Evolutionary conservation across 1,140 invertebrate genomes (phyloP).

Genomic region (Polypedilum vanderplanki): DNA sequence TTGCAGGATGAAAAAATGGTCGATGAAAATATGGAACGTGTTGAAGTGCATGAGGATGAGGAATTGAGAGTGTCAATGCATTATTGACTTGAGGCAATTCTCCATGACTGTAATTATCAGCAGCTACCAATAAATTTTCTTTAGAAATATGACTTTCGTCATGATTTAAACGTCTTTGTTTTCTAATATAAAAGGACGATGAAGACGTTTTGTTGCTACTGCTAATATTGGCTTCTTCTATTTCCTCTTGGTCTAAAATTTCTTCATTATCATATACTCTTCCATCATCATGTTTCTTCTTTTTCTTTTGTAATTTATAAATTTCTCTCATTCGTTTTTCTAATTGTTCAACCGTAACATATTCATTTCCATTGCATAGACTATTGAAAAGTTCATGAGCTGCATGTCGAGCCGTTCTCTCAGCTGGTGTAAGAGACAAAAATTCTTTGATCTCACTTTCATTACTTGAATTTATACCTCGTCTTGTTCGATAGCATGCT

Average conservation of each 20-base stretch:
- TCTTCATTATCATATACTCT: conserved; percentile 32
- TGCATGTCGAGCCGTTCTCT: conserved; percentile 76
- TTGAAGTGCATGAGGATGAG: conserved; percentile 54
- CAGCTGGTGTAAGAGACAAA: conserved; percentile 71
- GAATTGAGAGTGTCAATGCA: conserved; percentile 61
- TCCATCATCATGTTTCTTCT: conserved; percentile 37
- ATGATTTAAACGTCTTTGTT: not conserved
- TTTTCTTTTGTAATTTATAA: conserved; percentile 47
- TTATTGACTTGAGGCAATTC: conserved; percentile 67
- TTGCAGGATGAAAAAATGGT: conserved; percentile 60
- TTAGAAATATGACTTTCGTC: conserved; percentile 56
- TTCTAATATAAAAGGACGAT: conserved; percentile 15
- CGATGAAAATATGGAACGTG: conserved; percentile 62
- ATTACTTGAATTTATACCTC: conserved; percentile 73
- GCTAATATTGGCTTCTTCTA: conserved; percentile 33
- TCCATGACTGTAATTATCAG: conserved; percentile 70
- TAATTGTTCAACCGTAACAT: conserved; percentile 72
- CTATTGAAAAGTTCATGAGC: conserved; percentile 76
- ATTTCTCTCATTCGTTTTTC: conserved; percentile 60
- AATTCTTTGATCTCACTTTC: conserved; percentile 54
- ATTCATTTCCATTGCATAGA: conserved; percentile 75
- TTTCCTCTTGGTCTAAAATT: conserved; percentile 36
- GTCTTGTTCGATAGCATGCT: conserved; percentile 68
- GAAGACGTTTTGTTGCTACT: conserved; percentile 27
- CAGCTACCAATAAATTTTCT: conserved; percentile 70